Evolutionary conservation across 2,797 vertebrate species (phyloP), one percentile per base, ranked within the genome.

Genomic region (Crocidura indochinensis): DNA sequence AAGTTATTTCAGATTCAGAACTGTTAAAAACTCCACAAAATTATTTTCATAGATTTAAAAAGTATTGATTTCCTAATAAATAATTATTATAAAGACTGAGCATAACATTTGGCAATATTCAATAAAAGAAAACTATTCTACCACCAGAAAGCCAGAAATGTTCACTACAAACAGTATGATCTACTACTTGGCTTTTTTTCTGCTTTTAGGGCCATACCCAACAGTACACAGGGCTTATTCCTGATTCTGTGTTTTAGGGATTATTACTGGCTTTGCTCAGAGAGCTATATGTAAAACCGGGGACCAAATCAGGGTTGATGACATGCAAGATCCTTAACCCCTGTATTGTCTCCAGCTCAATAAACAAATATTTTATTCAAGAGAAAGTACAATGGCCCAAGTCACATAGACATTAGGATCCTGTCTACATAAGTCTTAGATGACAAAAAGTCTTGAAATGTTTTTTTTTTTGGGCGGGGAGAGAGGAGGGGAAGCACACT

Each of bases 81-180:
- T 71, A 85, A 22, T 20, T 60, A 20, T 19, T 4, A 78, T 60
- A 53, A 87, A 88, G 26, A 73, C 5, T 67, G 15, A 4, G 53
- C 14, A 76, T 19, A 47, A 75, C 0, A 31, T 80, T 86, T 87
- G 91, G 67, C 64, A 80, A 62, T 62, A 90, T 10, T 89, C 46
- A 90, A 9, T 79, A 84, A 84, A 31, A 85, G 2, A 76, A 92
- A 92, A 84, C 71, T 87, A 73, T 29, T 56, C 76, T 44, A 68
- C 12, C 90, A 65, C 7, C 20, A 67, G 74, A 91, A 85, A 26
- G 2, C 1, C 47, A 29, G 14, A 31, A 49, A 27, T 56, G 22
- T 15, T 71, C n/a, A 76, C 47, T 17, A 78, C 22, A 44, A 91
- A 26, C 19, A 64, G 11, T 24, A 62, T 20, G 65, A 10, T 56